Evolutionary conservation across 2,888 invertebrate species (phyloP).

Genomic region (Gisinianus flammeolus): DNA sequence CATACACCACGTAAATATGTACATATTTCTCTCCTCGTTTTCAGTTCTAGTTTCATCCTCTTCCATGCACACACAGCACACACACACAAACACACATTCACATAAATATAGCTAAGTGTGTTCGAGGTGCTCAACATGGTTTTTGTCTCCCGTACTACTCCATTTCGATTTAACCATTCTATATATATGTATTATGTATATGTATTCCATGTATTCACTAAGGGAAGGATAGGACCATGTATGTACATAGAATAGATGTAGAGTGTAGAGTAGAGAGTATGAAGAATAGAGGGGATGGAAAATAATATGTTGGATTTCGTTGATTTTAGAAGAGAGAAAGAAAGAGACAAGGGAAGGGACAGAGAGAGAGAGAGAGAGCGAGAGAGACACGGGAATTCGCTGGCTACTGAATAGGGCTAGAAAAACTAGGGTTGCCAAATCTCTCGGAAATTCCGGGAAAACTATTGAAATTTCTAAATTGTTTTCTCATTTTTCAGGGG

Average conservation of each 20-base stretch:
- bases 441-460: background rate
- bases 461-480: too few species aligned
- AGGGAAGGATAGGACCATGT: background rate
- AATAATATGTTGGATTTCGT: slow-evolving; percentile 24
- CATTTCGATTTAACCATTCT: background rate
- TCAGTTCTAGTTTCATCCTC: too few species aligned
- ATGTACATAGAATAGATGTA: background rate
- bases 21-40: too few species aligned
- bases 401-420: slow-evolving; percentile 31
- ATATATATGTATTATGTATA: background rate
- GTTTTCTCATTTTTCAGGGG: too few species aligned
- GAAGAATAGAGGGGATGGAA: slow-evolving; percentile 11
- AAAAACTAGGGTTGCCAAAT: slow-evolving; percentile 14
- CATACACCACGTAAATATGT: background rate
- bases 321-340: slow-evolving; percentile 23
- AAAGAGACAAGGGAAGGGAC: slow-evolving; percentile 13
- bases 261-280: slow-evolving; percentile 5
- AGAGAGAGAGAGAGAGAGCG: slow-evolving; percentile 12
- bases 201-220: background rate
- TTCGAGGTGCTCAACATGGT: slow-evolving; percentile 18
- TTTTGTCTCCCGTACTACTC: background rate
- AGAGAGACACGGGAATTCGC: slow-evolving; percentile 27
- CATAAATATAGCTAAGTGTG: too few species aligned
- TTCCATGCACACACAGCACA: too few species aligned
- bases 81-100: too few species aligned